Evolutionary conservation across 2,888 invertebrate genomes (phyloP), one percentile per base, ranked within the genome.

Genomic region (Zaprionus obscuricornis): DNA sequence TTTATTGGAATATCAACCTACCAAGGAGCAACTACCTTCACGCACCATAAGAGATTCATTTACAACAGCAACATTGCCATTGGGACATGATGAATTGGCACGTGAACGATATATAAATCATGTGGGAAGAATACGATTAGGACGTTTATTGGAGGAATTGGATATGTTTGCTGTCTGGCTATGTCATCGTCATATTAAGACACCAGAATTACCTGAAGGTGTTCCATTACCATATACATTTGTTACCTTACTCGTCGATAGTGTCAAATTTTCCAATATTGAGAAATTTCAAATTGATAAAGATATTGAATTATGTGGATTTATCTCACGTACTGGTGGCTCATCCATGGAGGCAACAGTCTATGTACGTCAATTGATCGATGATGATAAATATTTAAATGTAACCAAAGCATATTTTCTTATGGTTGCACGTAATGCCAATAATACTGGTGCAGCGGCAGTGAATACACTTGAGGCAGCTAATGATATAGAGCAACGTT

Each of bases 121-220:
- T 72, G 88, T 92, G 40, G 93, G 93, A 0, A 90, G 91, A 62
- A 92, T 95, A 1, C 91, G 96, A 46, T 89, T 94, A 65, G 95
- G 95, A 0, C 89, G 95, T 50, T 90, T 96, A 4, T 90, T 95
- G 87, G 95, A 95, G 90, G 95, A 95, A 86, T 92, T 95, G 91
- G 95, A 95, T 88, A 91, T 93, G 45, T 94, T 95, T 91, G 93
- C 94, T 93, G 95, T 94, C 13, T 93, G 93, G 91, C 91, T 94
- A n/a, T 92, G 93, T 27, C 93, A 94, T 88, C 92, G 93, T 52
- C 94, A 95, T 87, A 91, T 94, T 40, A 89, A 92, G 45, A 89
- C 92, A 47, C 93, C 94, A 43, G 92, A 92, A 7, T 88, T 92
- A 7, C 92, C 92, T 14, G 87, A 91, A 33, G 90, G 88, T 14